These are phyloP conservation scores for Cephus sareptanus DNA, from an alignment of 2,888 invertebrate species.

Conservation along the genomic window DNA sequence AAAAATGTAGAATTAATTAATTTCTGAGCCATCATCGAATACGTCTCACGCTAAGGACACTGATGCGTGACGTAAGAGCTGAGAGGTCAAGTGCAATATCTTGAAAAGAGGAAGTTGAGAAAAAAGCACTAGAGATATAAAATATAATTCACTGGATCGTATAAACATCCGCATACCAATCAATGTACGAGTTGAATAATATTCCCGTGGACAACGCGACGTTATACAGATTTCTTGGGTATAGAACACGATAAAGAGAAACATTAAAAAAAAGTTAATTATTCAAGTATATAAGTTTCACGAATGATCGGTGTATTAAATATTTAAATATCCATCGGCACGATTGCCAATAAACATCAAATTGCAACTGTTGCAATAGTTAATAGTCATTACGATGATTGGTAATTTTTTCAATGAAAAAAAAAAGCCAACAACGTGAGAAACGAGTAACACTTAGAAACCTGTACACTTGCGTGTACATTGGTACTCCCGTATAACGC, in stretches of 20 bases:
- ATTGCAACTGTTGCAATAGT: neutral
- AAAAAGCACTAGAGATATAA: neutral
- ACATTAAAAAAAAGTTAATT: neutral
- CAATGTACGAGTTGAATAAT: neutral
- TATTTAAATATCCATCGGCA: neutral
- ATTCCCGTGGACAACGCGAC: neutral
- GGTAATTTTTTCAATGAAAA: no score
- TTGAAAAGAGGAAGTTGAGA: neutral
- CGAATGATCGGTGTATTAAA: neutral
- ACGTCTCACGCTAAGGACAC: neutral
- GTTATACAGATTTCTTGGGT: neutral
- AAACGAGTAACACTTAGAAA: neutral
- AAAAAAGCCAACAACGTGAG: neutral
- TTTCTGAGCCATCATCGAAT: no score
- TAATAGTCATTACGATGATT: neutral
- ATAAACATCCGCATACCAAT: neutral
- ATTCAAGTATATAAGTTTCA: neutral
- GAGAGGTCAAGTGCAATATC: neutral
- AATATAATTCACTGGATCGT: neutral
- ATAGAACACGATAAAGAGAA: neutral
- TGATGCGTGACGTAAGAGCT: neutral
- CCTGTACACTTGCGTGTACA: neutral
- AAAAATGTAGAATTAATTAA: neutral
- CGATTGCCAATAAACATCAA: neutral
- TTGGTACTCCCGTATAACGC: no score